Evolutionary conservation across 2,888 invertebrate species (phyloP), one percentile per base, ranked within the genome.

Genomic region (Temnothorax ravouxi): DNA sequence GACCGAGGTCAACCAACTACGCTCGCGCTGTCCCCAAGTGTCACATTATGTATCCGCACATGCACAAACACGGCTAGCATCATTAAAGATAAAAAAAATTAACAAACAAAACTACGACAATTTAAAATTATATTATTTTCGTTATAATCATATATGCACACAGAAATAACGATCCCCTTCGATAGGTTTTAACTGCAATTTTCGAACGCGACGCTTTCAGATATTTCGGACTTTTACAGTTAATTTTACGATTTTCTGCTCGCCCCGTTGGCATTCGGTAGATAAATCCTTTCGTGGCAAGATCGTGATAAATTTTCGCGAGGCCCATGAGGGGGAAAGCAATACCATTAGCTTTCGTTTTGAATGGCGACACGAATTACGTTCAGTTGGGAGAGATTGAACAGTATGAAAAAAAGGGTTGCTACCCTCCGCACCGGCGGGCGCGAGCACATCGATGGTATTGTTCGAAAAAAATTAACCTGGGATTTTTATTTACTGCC

Each of bases 401-500:
- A 82, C 88, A 76, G 84, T 81, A 89, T 83, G 69, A 59, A 89
- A 88, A 86, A 84, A 83, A 82, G 86, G 75, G 25, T 83, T 77
- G 79, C 88, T 82, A 86, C 84, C 88, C 89, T 89, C 82, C 85
- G 59, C 59, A 74, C 74, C 62, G 87, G 56, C 77, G 82, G 84
- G 80, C 87, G 84, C 88, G 86, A 89, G 85, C 85, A 84, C 85
- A 84, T 44, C 71, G 84, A 77, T 69, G 82, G 88, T 75, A 90
- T 90, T 90, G 90, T 90, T 86, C 88, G 90, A 84, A 86, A 90
- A 89, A 90, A 88, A 90, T 90, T 90, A 90, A 90, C 90, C 90
- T 86, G 85, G 88, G 85, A 88, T 89, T 90, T 90, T 90, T 90
- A 88, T 90, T 90, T 89, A 87, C 88, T 88, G 83, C 83, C 82